phyloP scores from a whole-genome alignment of 2,888 invertebrate genomes.

The Tricholauxania praeusta region DNA sequence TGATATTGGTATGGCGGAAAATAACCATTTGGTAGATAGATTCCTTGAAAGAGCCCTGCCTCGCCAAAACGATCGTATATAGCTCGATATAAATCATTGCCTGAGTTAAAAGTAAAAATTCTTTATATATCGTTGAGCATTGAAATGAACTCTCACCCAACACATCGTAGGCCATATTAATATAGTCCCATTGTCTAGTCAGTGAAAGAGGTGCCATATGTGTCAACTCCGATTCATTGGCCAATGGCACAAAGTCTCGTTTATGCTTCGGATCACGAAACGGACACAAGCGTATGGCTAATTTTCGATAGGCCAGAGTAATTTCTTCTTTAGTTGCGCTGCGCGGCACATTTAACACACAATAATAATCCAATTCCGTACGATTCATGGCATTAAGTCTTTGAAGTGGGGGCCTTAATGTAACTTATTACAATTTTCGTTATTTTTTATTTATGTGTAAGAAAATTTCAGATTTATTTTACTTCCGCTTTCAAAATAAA shows the following conservation, averaged over 20 bases:
- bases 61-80: constrained; percentile 93
- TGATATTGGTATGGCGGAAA: constrained; percentile 84
- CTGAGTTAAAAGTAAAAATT: constrained; percentile 24
- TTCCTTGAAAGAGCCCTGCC: constrained; percentile 85
- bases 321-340: constrained; percentile 76
- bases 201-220: constrained; percentile 56
- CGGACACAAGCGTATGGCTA: constrained; percentile 70
- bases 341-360: constrained; percentile 77
- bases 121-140: neutral
- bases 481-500: too few species aligned
- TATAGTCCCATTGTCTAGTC: constrained; percentile 61
- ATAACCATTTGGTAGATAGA: constrained; percentile 77
- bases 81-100: constrained; percentile 72
- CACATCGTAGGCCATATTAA: constrained; percentile 86
- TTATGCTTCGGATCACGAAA: constrained; percentile 66
- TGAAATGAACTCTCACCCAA: constrained; percentile 66
- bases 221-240: constrained; percentile 54
- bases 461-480: neutral
- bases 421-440: neutral
- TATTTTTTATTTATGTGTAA: constrained; percentile 5
- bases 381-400: constrained; percentile 52
- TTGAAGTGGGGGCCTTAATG: too few species aligned
- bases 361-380: constrained; percentile 78
- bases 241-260: constrained; percentile 71
- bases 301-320: constrained; percentile 76